phyloP scores from a whole-genome alignment of 2,888 invertebrate species.

The Drosophila koepferae region DNA sequence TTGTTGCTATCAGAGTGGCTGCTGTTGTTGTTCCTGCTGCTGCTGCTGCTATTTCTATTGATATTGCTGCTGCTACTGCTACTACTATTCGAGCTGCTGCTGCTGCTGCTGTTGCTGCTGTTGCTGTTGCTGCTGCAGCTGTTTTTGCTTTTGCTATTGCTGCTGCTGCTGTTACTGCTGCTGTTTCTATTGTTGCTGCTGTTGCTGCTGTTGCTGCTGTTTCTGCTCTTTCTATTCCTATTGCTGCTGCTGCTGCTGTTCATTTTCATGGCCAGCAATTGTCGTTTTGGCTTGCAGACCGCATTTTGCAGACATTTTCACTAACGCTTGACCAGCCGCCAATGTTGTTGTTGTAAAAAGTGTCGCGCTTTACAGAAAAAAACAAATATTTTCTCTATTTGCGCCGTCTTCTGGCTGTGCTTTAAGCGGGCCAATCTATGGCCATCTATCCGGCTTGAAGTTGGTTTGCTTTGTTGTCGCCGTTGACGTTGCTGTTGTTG shows the following conservation, averaged over 20 bases:
- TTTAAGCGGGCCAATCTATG: conserved; percentile 45
- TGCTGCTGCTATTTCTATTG: neutral
- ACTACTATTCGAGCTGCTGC: no score
- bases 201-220: no score
- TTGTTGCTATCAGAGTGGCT: no score
- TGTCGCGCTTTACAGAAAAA: conserved; percentile 47
- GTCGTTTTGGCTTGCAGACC: conserved; percentile 37
- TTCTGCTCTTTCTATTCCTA: no score
- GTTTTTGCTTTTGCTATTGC: neutral
- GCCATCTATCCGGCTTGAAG: conserved; percentile 24
- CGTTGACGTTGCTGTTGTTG: no score
- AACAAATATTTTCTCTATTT: conserved; percentile 66
- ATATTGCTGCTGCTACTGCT: no score
- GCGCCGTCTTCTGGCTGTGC: conserved; percentile 8
- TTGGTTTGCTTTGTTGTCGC: neutral
- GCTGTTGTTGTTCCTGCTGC: neutral
- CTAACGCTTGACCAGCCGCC: conserved; percentile 52
- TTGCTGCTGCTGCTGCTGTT: conserved; percentile 4
- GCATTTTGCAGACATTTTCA: conserved; percentile 50
- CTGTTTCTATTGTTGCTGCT: no score
- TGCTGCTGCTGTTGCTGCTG: no score
- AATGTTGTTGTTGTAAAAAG: conserved; percentile 41
- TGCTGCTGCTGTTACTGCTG: no score
- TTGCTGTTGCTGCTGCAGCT: no score
- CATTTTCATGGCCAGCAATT: conserved; percentile 51